These are phyloP conservation scores for Agriopis aurantiaria DNA, from an alignment of 2,888 invertebrate genomes.

Conservation along the genomic window DNA sequence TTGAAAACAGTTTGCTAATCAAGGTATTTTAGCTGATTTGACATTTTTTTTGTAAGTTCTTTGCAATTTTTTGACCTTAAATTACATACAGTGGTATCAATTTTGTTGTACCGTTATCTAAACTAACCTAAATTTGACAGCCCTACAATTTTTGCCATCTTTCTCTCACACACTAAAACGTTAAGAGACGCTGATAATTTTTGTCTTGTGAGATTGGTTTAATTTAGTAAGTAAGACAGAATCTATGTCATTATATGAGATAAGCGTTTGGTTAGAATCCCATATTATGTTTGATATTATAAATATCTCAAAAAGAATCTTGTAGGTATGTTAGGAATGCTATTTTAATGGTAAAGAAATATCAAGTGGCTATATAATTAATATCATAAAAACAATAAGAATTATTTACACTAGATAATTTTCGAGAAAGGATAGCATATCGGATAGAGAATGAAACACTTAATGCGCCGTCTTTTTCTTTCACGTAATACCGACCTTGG, in stretches of 20 bases:
- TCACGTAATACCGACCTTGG: neutral
- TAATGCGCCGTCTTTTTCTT: constrained; percentile 3
- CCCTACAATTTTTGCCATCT: neutral
- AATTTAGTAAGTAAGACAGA: neutral
- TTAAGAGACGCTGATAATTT: neutral
- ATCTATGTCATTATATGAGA: no score
- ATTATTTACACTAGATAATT: constrained; percentile 40
- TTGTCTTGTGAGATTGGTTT: neutral
- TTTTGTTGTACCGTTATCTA: neutral
- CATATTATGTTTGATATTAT: no score
- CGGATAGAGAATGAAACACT: neutral
- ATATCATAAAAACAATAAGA: constrained; percentile 59
- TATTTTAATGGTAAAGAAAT: constrained; percentile 45
- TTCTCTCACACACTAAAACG: neutral
- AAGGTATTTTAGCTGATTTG: no score
- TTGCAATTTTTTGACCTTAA: no score
- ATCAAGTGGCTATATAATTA: constrained; percentile 64
- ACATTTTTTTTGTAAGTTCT: no score
- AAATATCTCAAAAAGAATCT: no score
- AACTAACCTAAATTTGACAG: neutral
- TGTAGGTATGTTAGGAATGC: no score
- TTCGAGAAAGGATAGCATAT: neutral
- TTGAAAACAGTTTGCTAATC: no score
- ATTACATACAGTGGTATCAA: no score
- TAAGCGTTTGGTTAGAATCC: no score